Base-by-base conservation (phyloP, 2,888 invertebrate genomes). In the Apodemia arnacis region DNA sequence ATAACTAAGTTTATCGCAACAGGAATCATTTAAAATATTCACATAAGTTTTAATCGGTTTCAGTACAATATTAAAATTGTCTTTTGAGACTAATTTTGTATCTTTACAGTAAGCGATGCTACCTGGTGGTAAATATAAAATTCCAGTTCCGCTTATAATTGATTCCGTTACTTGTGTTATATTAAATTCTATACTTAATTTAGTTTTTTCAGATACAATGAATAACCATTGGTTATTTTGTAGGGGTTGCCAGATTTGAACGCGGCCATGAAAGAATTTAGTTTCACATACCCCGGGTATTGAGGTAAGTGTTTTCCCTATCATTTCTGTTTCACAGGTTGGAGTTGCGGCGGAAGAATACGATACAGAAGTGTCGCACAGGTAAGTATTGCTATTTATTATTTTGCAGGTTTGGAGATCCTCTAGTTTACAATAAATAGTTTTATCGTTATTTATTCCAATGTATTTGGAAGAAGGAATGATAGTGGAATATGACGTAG, bases 181-280 rank as follows among this genome's bases (percentile, higher is more conserved):
- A 38, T 38, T 38, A 8, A 38, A 38, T 38, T 38, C 38, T 8
- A 38, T 38, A 10, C 10, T 38, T 38, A 38, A 38, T 38, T 38
- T 38, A 4, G 7, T 3, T 38, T 38, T 38, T 38, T 38, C 38
- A 8, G 38, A 38, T 38, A 38, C 18, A 59, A 59, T 4, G 7
- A 59, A 59, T 59, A 59, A 59, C 59, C 59, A 59, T n/a, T 59
- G 15, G n/a, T n/a, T 59, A 59, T 59, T 59, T 7, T 59, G 59
- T 0, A 59, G 59, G 4, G 59, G 59, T 59, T 59, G 59, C 59
- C 59, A 59, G n/a, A 59, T 59, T 59, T 59, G 59, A 4, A 59
- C n/a, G n/a, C 1, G 2, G 18, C 59, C 59, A 4, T 59, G 59
- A n/a, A 59, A 59, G 54, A 54, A 54, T 54, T 54, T 54, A 1